Evolutionary conservation across 2,797 vertebrate species (phyloP).

Genomic region (Orientallactaga sibirica): DNA sequence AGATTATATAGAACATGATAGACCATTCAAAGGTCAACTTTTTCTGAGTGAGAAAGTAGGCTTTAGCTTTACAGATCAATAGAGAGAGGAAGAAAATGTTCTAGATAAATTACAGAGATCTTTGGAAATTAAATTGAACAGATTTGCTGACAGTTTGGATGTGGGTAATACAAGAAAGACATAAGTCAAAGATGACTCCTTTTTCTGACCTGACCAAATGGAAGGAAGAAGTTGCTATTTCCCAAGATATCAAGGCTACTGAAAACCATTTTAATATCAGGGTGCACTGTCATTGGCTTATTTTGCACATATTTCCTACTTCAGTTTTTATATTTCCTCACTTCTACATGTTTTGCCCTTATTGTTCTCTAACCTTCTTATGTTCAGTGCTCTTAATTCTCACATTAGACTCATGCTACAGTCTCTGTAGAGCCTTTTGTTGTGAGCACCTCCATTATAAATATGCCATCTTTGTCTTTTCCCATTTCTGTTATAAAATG

Average conservation of each 20-base stretch:
- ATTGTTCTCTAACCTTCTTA: neutral
- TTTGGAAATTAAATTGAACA: constrained; percentile 36
- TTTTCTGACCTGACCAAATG: constrained; percentile 45
- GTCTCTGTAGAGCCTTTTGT: neutral
- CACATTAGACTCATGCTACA: neutral
- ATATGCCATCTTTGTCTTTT: neutral
- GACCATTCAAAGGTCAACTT: neutral
- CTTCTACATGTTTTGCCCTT: neutral
- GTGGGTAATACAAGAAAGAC: constrained; percentile 16
- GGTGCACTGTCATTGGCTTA: neutral
- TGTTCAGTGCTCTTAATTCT: neutral
- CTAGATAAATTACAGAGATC: neutral
- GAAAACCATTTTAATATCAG: constrained; percentile 3
- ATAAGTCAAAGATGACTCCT: neutral
- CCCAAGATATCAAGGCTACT: constrained; percentile 19
- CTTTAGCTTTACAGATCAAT: neutral
- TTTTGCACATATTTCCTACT: constrained; percentile 14
- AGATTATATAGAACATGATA: neutral
- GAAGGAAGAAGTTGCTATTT: constrained; percentile 23
- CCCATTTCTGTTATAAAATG: neutral
- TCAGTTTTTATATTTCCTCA: neutral
- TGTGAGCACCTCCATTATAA: neutral
- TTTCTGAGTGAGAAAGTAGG: neutral
- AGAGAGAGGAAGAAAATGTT: neutral
- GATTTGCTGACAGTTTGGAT: constrained; percentile 55